A percentile compares a stretch with the other conserved stretches of the same genome.
Conservation (phyloP, 2,888 invertebrate genomes). For the Didymodactylos carnosus region DNA sequence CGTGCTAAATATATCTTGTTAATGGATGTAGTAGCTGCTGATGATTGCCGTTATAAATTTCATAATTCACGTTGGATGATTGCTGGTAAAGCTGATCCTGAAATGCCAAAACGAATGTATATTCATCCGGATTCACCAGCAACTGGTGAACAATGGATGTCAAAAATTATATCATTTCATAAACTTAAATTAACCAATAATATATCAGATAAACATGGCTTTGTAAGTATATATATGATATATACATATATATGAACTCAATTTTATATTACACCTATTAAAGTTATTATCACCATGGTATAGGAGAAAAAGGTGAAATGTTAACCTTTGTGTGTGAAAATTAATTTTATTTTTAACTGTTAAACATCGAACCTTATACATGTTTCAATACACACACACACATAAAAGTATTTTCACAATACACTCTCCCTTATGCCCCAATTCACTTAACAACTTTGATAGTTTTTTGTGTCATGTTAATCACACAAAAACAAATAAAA, state of each 20-base stretch:
- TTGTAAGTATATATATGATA: slow-evolving; percentile 57
- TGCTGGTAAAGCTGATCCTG: slow-evolving; percentile 86
- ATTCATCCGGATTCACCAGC: slow-evolving; percentile 90
- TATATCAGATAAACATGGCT: slow-evolving; percentile 98
- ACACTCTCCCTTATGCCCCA: too few species aligned
- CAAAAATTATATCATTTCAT: slow-evolving; percentile 96
- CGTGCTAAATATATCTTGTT: slow-evolving; percentile 96
- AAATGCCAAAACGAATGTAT: slow-evolving; percentile 98
- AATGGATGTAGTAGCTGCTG: slow-evolving; percentile 93
- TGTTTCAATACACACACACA: too few species aligned
- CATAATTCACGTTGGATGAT: slow-evolving; percentile 47
- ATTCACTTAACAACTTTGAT: too few species aligned
- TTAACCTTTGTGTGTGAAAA: too few species aligned
- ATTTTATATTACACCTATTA: too few species aligned
- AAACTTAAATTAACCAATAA: slow-evolving; percentile 97
- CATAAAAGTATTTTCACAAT: too few species aligned
- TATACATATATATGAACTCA: neutral
- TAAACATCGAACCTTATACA: too few species aligned
- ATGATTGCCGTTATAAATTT: slow-evolving; percentile 60
- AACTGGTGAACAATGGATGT: slow-evolving; percentile 98
- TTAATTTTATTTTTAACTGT: too few species aligned
- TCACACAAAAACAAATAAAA: too few species aligned
- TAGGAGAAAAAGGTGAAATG: too few species aligned
- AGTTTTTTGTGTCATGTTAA: too few species aligned
- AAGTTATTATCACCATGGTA: too few species aligned